Evolutionary conservation across 2,797 vertebrate species (phyloP), one percentile per base, ranked within the genome.

Genomic region (Phataginus tricuspis): DNA sequence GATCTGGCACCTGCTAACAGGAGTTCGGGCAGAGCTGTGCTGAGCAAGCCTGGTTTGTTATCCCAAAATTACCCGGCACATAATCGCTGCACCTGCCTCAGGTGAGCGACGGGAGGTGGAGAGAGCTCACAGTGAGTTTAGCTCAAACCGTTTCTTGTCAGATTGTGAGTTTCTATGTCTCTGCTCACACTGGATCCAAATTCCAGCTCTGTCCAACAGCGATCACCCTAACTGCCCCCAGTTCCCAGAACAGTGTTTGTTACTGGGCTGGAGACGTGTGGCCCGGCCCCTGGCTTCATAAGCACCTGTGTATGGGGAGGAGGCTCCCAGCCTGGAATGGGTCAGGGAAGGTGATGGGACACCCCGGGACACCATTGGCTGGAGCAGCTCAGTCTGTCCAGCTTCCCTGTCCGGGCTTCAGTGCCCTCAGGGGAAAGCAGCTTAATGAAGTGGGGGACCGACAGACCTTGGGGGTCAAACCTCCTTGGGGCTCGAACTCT

Each of bases 1-100:
- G 10, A 45, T 31, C 55, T 29, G 0, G 0, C 0, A 4, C 11
- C 34, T 5, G 14, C 63, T 3, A 23, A 53, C 34, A n/a, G 49
- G 77, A 66, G 16, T 9, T 53, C 19, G 0, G 31, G 5, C 4
- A 42, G 15, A 61, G 27, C 53, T 27, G 9, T 23, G 29, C 59
- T 18, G 8, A 59, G 57, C 23, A 5, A 37, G 39, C 12, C 51
- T 45, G 45, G 25, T 25, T 42, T 34, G 12, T 31, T 37, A 37
- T 42, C 29, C 45, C 71, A n/a, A 64, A 34, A 9, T 42, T n/a
- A 78, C 74, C 63, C 39, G 31, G 49, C 19, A 12, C 31, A 3
- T 42, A 39, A 51, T 37, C 14, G 6, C 69, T 10, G 8, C 42
- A 15, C n/a, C 53, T 69, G 53, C 42, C 16, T 13, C 7, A 6